Conservation (phyloP, 2,797 vertebrate species). For the Poecilia gillii region DNA sequence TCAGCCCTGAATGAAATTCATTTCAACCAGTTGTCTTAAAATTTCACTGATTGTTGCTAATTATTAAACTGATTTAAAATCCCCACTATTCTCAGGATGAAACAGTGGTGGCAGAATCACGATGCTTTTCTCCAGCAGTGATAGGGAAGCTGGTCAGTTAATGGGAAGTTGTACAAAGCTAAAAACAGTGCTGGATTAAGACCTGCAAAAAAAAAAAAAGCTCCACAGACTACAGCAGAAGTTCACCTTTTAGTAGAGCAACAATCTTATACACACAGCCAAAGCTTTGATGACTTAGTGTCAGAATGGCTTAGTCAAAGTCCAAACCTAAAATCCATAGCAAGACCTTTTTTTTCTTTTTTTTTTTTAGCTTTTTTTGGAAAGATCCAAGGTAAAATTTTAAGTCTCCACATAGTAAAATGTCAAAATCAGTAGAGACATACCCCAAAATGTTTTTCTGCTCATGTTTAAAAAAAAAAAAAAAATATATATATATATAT, state of each 20-base stretch:
- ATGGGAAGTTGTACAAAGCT: neutral
- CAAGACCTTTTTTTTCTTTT: neutral
- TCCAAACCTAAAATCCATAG: neutral
- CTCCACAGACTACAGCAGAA: neutral
- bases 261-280: too few species aligned
- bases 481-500: too few species aligned
- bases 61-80: neutral
- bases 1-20: neutral
- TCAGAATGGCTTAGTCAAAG: neutral
- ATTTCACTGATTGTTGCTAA: neutral
- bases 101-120: neutral
- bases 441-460: neutral
- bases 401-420: neutral
- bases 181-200: neutral
- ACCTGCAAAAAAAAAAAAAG: neutral
- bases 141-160: neutral
- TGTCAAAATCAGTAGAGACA: neutral
- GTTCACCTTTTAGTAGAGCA: neutral
- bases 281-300: neutral
- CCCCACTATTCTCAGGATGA: neutral
- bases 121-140: neutral
- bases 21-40: neutral
- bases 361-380: neutral
- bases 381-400: neutral
- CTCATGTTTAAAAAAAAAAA: too few species aligned